Evolutionary conservation across 2,888 invertebrate species (phyloP).

Genomic region (Tetanocera ferruginea): DNA sequence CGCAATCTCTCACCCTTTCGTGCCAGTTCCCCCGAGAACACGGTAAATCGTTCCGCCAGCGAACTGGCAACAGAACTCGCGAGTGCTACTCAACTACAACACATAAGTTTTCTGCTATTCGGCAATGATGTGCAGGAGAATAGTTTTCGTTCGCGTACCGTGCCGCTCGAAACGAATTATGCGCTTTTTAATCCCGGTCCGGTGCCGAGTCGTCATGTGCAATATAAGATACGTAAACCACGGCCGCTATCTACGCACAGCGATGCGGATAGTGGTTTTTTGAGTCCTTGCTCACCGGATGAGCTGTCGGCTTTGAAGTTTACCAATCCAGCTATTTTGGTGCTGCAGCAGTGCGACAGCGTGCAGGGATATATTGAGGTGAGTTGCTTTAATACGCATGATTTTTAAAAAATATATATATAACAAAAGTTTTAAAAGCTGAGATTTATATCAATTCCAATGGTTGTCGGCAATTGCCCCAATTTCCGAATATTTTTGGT

Average conservation of each 20-base stretch:
- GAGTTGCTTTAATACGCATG: too few species aligned
- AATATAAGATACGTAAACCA: constrained; percentile 67
- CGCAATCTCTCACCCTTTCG: constrained; percentile 66
- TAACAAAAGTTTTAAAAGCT: too few species aligned
- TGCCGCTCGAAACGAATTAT: constrained; percentile 69
- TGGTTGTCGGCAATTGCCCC: too few species aligned
- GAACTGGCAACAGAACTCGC: constrained; percentile 54
- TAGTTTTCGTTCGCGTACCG: constrained; percentile 62
- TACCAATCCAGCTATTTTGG: constrained; percentile 64
- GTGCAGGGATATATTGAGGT: constrained; percentile 70
- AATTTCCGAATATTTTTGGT: too few species aligned
- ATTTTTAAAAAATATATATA: too few species aligned
- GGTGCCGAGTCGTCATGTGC: constrained; percentile 67
- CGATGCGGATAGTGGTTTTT: constrained; percentile 77
- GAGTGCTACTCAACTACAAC: constrained; percentile 60
- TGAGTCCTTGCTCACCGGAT: constrained; percentile 76
- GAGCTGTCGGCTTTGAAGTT: constrained; percentile 65
- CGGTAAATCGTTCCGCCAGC: neutral
- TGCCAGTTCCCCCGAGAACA: constrained; percentile 50
- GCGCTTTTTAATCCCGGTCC: constrained; percentile 69
- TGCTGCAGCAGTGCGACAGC: constrained; percentile 69
- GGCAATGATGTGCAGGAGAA: constrained; percentile 56
- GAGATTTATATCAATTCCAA: too few species aligned
- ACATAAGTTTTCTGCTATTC: constrained; percentile 52
- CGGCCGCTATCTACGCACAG: constrained; percentile 71